Conservation (phyloP, 1,140 invertebrate species). For the Saccostrea cuccullata region DNA sequence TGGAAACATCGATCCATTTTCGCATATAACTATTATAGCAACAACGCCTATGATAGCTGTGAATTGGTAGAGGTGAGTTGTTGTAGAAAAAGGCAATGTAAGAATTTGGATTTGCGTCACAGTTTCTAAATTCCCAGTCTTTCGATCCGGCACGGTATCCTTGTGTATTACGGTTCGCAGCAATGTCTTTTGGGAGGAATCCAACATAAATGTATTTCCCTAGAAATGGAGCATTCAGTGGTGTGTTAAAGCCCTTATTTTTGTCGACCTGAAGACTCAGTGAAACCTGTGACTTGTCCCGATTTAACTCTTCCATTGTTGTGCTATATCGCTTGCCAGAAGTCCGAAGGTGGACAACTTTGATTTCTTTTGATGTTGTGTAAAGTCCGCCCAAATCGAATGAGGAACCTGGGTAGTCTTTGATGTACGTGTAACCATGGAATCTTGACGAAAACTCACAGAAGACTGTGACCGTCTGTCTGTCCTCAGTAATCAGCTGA, state of each 20-base stretch:
- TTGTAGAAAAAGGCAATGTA: constrained; percentile 52
- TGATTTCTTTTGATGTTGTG: neutral
- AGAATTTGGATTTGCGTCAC: constrained; percentile 52
- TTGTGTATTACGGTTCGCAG: neutral
- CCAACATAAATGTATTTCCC: constrained; percentile 40
- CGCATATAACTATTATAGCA: constrained; percentile 42
- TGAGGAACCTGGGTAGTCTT: neutral
- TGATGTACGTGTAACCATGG: neutral
- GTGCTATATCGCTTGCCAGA: neutral
- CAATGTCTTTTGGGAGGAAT: neutral
- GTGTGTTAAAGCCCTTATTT: neutral
- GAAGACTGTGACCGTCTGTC: neutral
- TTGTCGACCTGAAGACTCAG: neutral
- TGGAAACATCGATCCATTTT: constrained; percentile 41
- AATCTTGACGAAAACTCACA: neutral
- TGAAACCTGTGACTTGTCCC: neutral
- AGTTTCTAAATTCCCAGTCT: constrained; percentile 47
- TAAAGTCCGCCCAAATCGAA: neutral
- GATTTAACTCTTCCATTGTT: neutral
- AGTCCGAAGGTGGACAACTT: neutral
- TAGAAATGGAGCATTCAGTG: neutral
- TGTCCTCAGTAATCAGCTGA: too few species aligned
- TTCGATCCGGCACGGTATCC: constrained; percentile 42
- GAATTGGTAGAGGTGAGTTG: neutral
- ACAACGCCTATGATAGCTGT: constrained; percentile 13